phyloP scores from a whole-genome alignment of 2,797 vertebrate genomes.

The Galago senegalensis region DNA sequence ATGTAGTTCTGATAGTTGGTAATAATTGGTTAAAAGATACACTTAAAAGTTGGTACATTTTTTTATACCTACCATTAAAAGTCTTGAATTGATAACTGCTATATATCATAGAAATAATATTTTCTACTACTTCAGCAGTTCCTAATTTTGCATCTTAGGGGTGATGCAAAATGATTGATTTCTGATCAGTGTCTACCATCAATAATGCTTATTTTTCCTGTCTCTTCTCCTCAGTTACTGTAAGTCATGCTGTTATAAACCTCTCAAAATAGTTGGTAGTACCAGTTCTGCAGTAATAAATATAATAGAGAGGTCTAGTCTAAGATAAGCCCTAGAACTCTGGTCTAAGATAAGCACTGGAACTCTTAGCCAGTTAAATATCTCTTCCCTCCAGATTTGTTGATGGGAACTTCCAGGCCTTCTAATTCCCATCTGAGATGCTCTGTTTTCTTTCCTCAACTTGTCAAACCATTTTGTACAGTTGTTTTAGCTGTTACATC shows the following conservation, averaged over 20 bases:
- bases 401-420: background rate
- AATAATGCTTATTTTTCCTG: background rate
- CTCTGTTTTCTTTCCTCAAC: background rate
- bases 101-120: constrained; percentile 27
- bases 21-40: constrained; percentile 7
- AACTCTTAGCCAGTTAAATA: background rate
- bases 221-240: background rate
- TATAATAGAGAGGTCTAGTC: constrained; percentile 13
- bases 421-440: background rate
- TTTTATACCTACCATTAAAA: background rate
- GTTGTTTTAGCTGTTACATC: constrained; percentile 5
- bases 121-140: constrained; percentile 41
- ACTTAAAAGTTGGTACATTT: background rate
- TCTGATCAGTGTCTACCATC: background rate
- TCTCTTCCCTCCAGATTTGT: background rate
- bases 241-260: background rate
- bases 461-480: constrained; percentile 47
- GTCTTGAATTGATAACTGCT: background rate
- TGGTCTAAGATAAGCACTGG: background rate
- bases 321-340: no score
- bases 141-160: constrained; percentile 20
- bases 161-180: constrained; percentile 51
- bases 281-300: constrained; percentile 12
- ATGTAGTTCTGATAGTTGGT: background rate
- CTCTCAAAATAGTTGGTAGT: background rate